A percentile compares a stretch with the other conserved stretches of the same genome.
These are phyloP conservation scores for Hydrozoanthus gracilis DNA, from an alignment of 92 coral and sea anemone species.

Conservation along the genomic window DNA sequence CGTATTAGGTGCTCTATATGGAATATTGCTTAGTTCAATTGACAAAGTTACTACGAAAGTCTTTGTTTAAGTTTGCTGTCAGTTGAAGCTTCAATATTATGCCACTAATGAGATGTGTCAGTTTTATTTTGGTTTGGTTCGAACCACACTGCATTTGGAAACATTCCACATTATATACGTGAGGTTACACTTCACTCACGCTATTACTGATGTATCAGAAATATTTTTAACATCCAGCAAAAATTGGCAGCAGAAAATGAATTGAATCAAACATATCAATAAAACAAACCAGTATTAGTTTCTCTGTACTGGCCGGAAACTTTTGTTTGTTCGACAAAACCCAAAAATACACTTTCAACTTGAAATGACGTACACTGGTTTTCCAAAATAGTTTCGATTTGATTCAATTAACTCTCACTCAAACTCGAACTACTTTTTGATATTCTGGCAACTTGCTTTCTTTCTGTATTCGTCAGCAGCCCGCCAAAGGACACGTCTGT, in stretches of 20 bases:
- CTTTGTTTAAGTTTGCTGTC: neutral
- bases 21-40: neutral
- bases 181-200: too few relatives aligned
- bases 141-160: too few relatives aligned
- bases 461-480: neutral
- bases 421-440: neutral
- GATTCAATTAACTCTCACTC: neutral
- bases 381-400: neutral
- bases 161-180: too few relatives aligned
- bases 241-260: too few relatives aligned
- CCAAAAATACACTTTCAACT: neutral
- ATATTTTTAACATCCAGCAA: too few relatives aligned
- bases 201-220: too few relatives aligned
- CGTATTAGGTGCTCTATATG: too few relatives aligned
- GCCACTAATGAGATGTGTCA: neutral
- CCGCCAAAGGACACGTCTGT: neutral
- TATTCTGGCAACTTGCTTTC: neutral
- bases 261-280: neutral
- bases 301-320: neutral
- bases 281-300: neutral
- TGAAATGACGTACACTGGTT: conserved; percentile 18
- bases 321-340: neutral
- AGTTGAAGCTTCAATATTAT: neutral
- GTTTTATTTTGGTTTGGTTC: neutral
- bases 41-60: neutral